Conservation (phyloP, 1,140 invertebrate species). For the Bombus sylvicola region DNA sequence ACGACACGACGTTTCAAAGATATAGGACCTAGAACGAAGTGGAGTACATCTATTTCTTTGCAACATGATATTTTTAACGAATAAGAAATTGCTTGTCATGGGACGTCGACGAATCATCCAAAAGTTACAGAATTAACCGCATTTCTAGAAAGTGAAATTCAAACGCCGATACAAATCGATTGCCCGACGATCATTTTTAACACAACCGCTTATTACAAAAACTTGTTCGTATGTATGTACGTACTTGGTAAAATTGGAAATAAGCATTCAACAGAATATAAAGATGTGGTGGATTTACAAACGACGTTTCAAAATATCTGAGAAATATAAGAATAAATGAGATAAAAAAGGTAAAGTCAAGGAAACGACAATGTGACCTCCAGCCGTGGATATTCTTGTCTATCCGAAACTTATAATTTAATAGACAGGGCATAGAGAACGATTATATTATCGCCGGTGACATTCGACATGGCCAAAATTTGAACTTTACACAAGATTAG, state of each 20-base stretch:
- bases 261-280: not conserved
- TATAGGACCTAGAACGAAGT: not conserved
- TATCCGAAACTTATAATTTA: not conserved
- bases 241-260: not conserved
- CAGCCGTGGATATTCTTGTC: not conserved
- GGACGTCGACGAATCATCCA: not conserved
- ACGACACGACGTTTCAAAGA: not conserved
- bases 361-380: not conserved
- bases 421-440: not conserved
- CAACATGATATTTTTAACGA: not conserved
- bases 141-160: not conserved
- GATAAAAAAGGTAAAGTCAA: not conserved
- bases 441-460: slow-evolving; percentile 4
- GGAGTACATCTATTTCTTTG: not conserved
- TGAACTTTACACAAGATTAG: slow-evolving; percentile 30
- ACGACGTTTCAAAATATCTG: not conserved
- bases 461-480: slow-evolving; percentile 5
- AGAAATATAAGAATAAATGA: not conserved
- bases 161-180: not conserved
- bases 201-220: not conserved
- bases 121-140: not conserved
- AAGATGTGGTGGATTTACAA: not conserved
- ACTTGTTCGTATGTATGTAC: slow-evolving; percentile 9
- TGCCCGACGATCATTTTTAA: not conserved
- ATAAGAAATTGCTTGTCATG: not conserved